phyloP scores from a whole-genome alignment of 2,797 vertebrate species.

The Echeneis naucrates region DNA sequence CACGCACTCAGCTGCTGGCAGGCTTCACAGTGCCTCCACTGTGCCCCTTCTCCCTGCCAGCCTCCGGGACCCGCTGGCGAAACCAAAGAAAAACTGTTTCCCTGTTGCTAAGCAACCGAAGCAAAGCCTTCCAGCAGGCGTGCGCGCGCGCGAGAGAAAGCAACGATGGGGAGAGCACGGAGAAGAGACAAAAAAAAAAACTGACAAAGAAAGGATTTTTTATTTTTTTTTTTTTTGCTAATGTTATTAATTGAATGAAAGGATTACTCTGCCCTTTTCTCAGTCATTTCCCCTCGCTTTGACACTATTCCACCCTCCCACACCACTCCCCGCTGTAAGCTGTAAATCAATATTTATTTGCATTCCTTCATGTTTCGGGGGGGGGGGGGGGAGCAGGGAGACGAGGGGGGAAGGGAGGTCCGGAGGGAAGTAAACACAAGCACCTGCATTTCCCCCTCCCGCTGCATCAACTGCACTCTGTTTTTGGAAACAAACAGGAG shows the following conservation, averaged over 20 bases:
- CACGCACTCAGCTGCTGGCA: conserved; percentile 70
- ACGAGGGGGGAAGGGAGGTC: conserved; percentile 49
- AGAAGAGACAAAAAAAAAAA: conserved; percentile 46
- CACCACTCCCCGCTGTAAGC: conserved; percentile 38
- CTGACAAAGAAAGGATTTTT: conserved; percentile 56
- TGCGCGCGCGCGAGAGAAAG: conserved; percentile 40
- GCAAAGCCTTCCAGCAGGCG: conserved; percentile 70
- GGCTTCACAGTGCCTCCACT: conserved; percentile 72
- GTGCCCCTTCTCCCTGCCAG: conserved; percentile 70
- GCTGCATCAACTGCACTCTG: conserved; percentile 54
- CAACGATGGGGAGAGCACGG: conserved; percentile 38
- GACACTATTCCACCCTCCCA: conserved; percentile 72
- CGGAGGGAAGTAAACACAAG: conserved; percentile 73
- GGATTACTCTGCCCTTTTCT: conserved; percentile 71
- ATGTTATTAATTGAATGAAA: conserved; percentile 81
- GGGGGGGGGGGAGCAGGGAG: conserved; percentile 45
- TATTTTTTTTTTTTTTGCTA: conserved; percentile 71
- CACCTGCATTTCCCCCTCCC: conserved; percentile 71
- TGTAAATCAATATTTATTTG: conserved; percentile 74
- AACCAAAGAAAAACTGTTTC: conserved; percentile 74
- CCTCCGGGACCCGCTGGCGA: conserved; percentile 68
- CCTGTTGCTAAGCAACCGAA: conserved; percentile 80
- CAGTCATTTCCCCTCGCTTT: conserved; percentile 60
- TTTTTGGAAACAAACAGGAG: conserved; percentile 48
- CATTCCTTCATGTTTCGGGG: conserved; percentile 43